Evolutionary conservation across 2,113 vertebrate species (phyloP), one percentile per base, ranked within the genome.

Genomic region (Henicopernis longicauda): DNA sequence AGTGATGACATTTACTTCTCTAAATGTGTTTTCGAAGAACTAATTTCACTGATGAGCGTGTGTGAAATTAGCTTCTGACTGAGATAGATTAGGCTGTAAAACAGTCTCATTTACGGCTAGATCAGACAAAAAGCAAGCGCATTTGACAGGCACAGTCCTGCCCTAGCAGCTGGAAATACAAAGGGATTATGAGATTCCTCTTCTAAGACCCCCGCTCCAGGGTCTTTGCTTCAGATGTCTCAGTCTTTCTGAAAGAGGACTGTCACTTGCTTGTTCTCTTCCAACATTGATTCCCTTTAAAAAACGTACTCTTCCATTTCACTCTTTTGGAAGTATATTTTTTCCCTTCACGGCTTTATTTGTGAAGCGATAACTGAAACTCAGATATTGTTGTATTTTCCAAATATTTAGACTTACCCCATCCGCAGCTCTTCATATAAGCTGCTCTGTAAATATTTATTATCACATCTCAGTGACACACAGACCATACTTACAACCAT

Each of bases 1-100:
- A 89, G 17, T 32, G 71, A 93, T 92, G 71, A 55, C 81, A 86
- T 96, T 95, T 93, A 80, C 19, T 85, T 92, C 77, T 92, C 73
- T 89, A 89, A 94, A 81, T 69, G 72, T 92, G 76, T 67, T 96
- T 94, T 94, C 91, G 74, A 94, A 84, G 92, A 86, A 95, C 83
- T 95, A 87, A 96, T 95, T 96, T 85, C 83, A 78, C 69, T 97
- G 95, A 93, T 91, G 84, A 95, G 86, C 3, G 1, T 91, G 88
- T 95, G 85, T 90, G 90, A 95, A 96, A 95, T 97, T 96, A 94
- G 72, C 59, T 89, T 92, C 89, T 94, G 89, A 91, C 63, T 82
- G 92, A 94, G 70, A 95, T 80, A 40, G 57, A 97, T 92, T 90
- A 91, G 90, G 27, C 52, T 91, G 49, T 92, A 85, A 95, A 96